phyloP scores from a whole-genome alignment of 2,113 vertebrate genomes.

The Thomomys bottae region DNA sequence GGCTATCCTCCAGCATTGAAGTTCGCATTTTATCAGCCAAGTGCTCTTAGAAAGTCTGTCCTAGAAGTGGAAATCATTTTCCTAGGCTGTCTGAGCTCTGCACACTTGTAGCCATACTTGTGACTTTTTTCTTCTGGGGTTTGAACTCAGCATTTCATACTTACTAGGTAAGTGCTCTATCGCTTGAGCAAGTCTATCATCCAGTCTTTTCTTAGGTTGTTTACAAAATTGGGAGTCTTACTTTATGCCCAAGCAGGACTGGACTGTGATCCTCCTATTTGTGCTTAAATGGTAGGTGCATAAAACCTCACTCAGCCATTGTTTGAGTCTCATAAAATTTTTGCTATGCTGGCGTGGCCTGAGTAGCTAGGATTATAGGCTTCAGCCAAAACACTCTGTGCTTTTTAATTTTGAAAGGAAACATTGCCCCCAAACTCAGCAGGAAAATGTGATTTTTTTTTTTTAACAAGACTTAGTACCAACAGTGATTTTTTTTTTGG shows the following conservation, averaged over 20 bases:
- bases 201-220: too few relatives aligned
- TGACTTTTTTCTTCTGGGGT: neutral
- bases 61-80: neutral
- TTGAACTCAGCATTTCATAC: too few relatives aligned
- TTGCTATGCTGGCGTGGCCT: too few relatives aligned
- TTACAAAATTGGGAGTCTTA: too few relatives aligned
- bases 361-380: too few relatives aligned
- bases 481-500: neutral
- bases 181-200: too few relatives aligned
- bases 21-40: neutral
- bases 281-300: too few relatives aligned
- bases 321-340: too few relatives aligned
- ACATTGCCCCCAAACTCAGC: neutral
- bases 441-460: neutral
- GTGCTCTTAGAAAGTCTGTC: neutral
- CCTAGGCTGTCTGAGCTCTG: neutral
- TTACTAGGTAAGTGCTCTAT: neutral
- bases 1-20: neutral
- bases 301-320: too few relatives aligned
- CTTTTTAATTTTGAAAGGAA: neutral
- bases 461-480: neutral
- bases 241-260: too few relatives aligned
- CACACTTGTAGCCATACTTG: fast-evolving
- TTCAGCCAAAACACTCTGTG: neutral
- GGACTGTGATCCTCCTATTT: too few relatives aligned